Base-by-base conservation (phyloP, 2,113 vertebrate genomes). In the Cynoglossus semilaevis region DNA sequence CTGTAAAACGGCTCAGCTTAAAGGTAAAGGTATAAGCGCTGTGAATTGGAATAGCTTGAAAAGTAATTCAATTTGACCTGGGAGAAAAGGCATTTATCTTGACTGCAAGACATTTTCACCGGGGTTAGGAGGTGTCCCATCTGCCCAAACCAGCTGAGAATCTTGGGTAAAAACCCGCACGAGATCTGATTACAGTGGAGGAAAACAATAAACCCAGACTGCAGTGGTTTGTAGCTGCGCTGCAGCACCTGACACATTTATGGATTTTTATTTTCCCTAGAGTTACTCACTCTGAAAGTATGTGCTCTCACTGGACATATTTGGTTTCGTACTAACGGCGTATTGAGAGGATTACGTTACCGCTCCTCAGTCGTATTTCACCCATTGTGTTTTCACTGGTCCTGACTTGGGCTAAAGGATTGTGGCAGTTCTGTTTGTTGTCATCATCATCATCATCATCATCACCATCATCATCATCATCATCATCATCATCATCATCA, bases 201-300 rank as follows among this genome's bases (percentile, higher is more conserved):
- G 57, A 67, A 76, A 64, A 19, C 46, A 36, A 12, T 41, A 35
- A 5, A 56, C 61, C 53, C 51, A 43, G 60, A 82, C 63, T 80
- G 62, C 22, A 40, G 58, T 60, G 7, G 19, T 66, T 67, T 60
- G 57, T 50, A 44, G 52, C 56, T 66, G 55, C 51, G 37, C 45
- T 29, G 61, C 64, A 53, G 47, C 74, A 70, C 58, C 58, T 70
- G 68, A 67, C 74, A 83, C 58, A 51, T 83, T 73, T 68, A 64
- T 73, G 59, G 59, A 60, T 69, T 70, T 64, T 12, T 36, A 53
- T 72, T 77, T 68, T 63, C 70, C 60, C 63, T 12, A 9, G 51
- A 60, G 41, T 79, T 70, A 62, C 65, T 84, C 76, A 72, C 51
- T 16, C 53, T 61, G 11, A 61, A 81, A 81, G 48, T 70, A 79